phyloP scores from a whole-genome alignment of 2,888 invertebrate species.

The Nomada fabriciana region DNA sequence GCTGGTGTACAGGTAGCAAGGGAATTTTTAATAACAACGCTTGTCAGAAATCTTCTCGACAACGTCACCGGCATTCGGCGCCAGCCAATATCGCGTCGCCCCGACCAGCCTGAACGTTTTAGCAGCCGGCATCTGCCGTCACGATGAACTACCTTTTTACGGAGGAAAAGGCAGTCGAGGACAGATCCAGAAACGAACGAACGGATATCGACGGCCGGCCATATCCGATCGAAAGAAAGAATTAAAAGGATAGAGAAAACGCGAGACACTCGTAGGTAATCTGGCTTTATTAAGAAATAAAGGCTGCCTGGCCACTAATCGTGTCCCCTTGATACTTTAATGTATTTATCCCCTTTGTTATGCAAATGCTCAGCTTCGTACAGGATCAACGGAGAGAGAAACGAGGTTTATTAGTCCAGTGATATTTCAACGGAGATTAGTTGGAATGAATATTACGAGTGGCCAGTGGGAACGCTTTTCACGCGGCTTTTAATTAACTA shows the following conservation, averaged over 20 bases:
- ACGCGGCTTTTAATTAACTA: conserved; percentile 56
- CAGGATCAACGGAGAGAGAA: neutral
- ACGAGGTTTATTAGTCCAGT: conserved; percentile 53
- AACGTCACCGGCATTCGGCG: conserved; percentile 83
- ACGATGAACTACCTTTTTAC: conserved; percentile 78
- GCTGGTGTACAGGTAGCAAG: conserved; percentile 28
- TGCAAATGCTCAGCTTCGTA: conserved; percentile 22
- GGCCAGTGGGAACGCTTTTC: conserved; percentile 10
- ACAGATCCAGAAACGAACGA: conserved; percentile 45
- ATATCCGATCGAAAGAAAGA: conserved; percentile 22
- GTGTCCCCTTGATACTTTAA: conserved; percentile 31
- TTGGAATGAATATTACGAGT: conserved; percentile 44
- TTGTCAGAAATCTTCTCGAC: conserved; percentile 81
- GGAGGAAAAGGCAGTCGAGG: conserved; percentile 45
- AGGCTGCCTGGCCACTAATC: conserved; percentile 23
- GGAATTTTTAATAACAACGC: conserved; percentile 80
- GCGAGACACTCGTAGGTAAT: conserved; percentile 66
- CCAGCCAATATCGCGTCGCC: conserved; percentile 80
- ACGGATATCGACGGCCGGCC: conserved; percentile 48
- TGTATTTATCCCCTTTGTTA: conserved; percentile 45
- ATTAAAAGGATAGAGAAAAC: conserved; percentile 11
- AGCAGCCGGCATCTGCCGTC: conserved; percentile 82
- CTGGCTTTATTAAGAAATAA: conserved; percentile 74
- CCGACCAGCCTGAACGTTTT: conserved; percentile 73
- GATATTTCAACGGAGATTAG: conserved; percentile 60